Base-by-base conservation (phyloP, 2,113 vertebrate species). In the Dicaeum eximium region DNA sequence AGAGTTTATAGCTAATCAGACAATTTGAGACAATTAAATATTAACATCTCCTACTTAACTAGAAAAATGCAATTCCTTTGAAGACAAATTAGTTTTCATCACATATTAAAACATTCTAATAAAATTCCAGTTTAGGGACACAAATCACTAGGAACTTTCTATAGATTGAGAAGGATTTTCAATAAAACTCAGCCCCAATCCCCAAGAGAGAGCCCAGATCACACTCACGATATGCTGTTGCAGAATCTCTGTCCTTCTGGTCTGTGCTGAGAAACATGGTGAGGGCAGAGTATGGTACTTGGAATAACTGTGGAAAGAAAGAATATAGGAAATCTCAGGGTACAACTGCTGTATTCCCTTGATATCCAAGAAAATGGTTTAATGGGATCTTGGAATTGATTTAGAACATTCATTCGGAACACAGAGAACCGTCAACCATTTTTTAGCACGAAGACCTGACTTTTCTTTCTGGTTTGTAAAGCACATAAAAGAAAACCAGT, bases 231-330 rank as follows among this genome's bases (percentile, higher is more conserved):
- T 99, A 99, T 2, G 99, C 99, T 1, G 99, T 99, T 96, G 98
- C 99, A 7, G 99, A 99, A 97, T 99, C 99, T 95, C 99, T 97
- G 60, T 99, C 99, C 92, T 94, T 98, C 96, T 99, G 99, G 88
- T 98, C 98, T 7, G 98, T 98, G 90, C 98, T 99, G 96, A 99
- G 98, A 92, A 99, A 99, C 99, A 99, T 99, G 96, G 99, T 99
- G 95, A 99, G 99, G 24, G 99, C 99, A 7, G 99, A 98, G 94
- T 99, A 99, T 58, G 99, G 99, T 60, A 99, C 99, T 33, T 99
- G 99, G 96, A 98, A 99, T 87, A 99, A 98, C 99, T 99, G 72
- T 13, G 89, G 60, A n/a, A 67, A 67, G 73, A 57, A 33, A 91
- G 53, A 88, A 85, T 9, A 67, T 27, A 86, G 45, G n/a, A 73